Evolutionary conservation across 2,797 vertebrate genomes (phyloP), one percentile per base, ranked within the genome.

Genomic region (Acrossocheilus wenchowensis): DNA sequence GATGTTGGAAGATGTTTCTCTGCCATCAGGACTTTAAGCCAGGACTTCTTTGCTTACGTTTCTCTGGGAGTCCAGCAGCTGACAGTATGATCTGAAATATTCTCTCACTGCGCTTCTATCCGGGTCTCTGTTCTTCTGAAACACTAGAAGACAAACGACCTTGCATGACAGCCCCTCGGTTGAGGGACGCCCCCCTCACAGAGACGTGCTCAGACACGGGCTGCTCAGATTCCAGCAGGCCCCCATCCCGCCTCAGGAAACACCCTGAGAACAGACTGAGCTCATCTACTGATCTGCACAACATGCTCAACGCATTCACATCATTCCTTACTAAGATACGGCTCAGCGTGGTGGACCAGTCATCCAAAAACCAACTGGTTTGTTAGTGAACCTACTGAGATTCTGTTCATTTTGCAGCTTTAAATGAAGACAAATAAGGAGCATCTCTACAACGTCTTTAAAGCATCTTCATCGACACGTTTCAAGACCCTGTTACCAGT

Each of bases 141-240:
- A 73, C 21, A 11, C 52, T n/a, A 34, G 9, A 45, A 73, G 52
- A 83, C 39, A 83, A 74, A 83, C 3, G 17, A 4, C 52, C 4
- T 9, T 23, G 6, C 1, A 17, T 41, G 48, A 34, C 82, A 69
- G 80, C 9, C 62, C 50, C 73, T 34, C 52, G 6, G 69, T 87
- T 34, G 60, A 77, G 7, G 71, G 82, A 81, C 64, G 48, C 34
- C 72, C 82, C 50, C 39, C n/a, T 50, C 30, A 73, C 30, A 81
- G 89, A 21, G 90, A 92, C 94, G 91, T 91, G 93, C 90, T 86
- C 89, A 90, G 89, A 89, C 91, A 93, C 69, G 72, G 89, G 78
- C 90, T 50, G 87, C 85, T 79, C 82, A 84, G 68, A 89, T 86
- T 81, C 91, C 92, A 78, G 43, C 43, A 78, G 85, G 41, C 73